phyloP scores from a whole-genome alignment of 2,113 vertebrate genomes.

The Reinhardtius hippoglossoides region DNA sequence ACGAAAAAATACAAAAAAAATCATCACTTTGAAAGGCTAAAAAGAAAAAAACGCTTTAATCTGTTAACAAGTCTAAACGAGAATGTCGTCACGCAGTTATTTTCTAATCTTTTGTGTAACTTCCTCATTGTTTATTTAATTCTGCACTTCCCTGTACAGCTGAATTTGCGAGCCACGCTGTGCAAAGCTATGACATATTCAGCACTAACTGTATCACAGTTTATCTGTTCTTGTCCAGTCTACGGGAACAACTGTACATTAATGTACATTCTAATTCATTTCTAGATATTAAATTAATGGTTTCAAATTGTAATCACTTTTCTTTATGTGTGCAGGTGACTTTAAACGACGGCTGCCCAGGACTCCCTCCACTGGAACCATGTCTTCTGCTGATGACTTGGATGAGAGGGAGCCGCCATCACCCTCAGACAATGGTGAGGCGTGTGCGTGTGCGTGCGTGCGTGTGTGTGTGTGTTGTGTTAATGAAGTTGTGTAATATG shows the following conservation, averaged over 20 bases:
- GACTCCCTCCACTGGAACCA: constrained; percentile 97
- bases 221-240: too few species aligned
- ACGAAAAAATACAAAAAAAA: too few species aligned
- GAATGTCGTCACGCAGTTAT: neutral
- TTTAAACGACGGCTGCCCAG: constrained; percentile 94
- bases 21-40: neutral
- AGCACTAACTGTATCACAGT: neutral
- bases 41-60: neutral
- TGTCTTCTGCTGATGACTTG: constrained; percentile 98
- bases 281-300: too few species aligned
- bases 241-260: too few species aligned
- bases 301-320: neutral
- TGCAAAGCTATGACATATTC: neutral
- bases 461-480: constrained; percentile 8
- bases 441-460: too few species aligned
- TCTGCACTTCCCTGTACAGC: constrained; percentile 35
- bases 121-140: constrained; percentile 23
- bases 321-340: constrained; percentile 82
- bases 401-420: constrained; percentile 94
- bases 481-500: neutral
- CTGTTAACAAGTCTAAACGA: too few species aligned
- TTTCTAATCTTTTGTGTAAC: neutral
- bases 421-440: constrained; percentile 91
- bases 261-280: neutral
- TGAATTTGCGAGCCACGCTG: neutral